Percentiles rank a stretch among this genome's conserved stretches.
Evolutionary conservation across 2,797 vertebrate genomes (phyloP).

Genomic region (Brotogeris chrysoptera): DNA sequence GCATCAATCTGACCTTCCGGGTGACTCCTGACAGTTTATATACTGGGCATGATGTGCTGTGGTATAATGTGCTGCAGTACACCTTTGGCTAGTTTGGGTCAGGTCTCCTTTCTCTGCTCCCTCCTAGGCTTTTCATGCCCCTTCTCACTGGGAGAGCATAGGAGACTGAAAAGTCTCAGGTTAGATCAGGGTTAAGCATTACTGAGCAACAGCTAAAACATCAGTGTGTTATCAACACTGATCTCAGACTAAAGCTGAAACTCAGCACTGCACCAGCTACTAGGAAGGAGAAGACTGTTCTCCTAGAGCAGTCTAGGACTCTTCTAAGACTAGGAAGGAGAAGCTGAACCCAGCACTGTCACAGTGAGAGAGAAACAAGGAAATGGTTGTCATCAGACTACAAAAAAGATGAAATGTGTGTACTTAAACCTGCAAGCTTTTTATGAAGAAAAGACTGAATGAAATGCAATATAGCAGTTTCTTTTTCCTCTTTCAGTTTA

Average conservation of each 20-base stretch:
- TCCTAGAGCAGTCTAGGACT: no score
- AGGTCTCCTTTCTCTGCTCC: not conserved
- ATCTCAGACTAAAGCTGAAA: not conserved
- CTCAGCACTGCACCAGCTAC: not conserved
- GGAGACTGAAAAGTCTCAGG: not conserved
- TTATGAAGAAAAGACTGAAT: not conserved
- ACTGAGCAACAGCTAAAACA: not conserved
- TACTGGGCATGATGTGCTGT: not conserved
- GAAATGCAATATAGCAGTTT: not conserved
- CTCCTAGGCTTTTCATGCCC: not conserved
- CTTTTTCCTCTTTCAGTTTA: not conserved
- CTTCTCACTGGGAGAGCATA: not conserved
- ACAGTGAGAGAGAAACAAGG: constrained; percentile 65
- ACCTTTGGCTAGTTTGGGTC: not conserved
- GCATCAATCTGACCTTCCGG: not conserved
- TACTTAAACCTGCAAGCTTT: not conserved
- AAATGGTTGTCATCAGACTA: constrained; percentile 15
- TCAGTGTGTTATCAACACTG: not conserved
- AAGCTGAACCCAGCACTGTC: constrained; percentile 9
- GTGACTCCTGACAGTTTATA: not conserved
- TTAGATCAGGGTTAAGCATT: not conserved
- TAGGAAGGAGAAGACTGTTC: not conserved
- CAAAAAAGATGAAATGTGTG: not conserved
- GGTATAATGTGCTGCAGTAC: no score
- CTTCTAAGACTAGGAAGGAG: no score